These are phyloP conservation scores for Speoplatyrhinus poulsoni DNA, from an alignment of 2,113 vertebrate species.

Conservation along the genomic window DNA sequence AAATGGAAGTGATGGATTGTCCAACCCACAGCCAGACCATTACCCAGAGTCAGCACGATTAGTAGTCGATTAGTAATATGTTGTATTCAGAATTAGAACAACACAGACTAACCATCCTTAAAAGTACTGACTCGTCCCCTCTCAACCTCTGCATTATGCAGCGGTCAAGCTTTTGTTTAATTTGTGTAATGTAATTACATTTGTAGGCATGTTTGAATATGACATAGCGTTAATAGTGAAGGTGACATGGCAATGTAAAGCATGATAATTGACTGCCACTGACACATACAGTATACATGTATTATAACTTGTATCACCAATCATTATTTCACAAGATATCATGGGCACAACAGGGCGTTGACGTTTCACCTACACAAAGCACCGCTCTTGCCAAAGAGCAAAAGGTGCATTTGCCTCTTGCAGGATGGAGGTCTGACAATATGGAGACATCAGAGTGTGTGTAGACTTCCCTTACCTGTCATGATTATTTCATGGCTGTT, in stretches of 20 bases:
- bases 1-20: too few species aligned
- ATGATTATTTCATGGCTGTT: conserved; percentile 72
- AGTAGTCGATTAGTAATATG: too few species aligned
- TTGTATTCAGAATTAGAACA: too few species aligned
- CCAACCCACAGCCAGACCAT: too few species aligned
- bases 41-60: too few species aligned
- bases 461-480: conserved; percentile 59
- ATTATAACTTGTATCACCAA: neutral
- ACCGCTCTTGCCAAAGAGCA: neutral
- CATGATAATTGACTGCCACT: too few species aligned
- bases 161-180: neutral
- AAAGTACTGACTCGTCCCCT: conserved; percentile 27
- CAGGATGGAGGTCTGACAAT: conserved; percentile 16
- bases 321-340: neutral
- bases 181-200: neutral
- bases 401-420: conserved; percentile 21
- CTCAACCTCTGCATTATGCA: conserved; percentile 6
- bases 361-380: neutral
- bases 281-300: too few species aligned
- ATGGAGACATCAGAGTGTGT: conserved; percentile 27
- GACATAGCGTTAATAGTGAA: neutral
- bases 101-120: neutral
- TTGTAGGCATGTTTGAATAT: neutral
- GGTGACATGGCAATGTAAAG: too few species aligned
- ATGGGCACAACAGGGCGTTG: neutral